phyloP scores from a whole-genome alignment of 2,113 vertebrate genomes.

The Diphyllodes magnificus region DNA sequence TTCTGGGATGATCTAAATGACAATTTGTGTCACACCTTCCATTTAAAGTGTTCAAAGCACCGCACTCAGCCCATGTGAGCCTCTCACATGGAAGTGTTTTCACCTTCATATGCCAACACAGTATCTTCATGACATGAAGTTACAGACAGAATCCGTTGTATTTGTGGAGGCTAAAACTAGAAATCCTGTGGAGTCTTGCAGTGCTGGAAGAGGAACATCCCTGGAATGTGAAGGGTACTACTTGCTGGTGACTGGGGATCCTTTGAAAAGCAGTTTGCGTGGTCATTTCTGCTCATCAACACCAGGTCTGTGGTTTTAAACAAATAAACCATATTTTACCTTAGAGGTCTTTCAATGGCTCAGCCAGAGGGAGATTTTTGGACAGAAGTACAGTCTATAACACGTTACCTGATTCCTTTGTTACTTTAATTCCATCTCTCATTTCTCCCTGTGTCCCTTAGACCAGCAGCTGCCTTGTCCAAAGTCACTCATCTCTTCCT shows the following conservation, averaged over 20 bases:
- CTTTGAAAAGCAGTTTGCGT: background rate
- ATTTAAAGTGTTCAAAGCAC: background rate
- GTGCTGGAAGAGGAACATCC: background rate
- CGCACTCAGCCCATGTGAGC: fast-evolving
- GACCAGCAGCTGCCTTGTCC: background rate
- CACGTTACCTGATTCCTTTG: background rate
- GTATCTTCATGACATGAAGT: background rate
- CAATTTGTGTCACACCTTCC: background rate
- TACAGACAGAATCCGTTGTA: background rate
- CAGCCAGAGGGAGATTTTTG: background rate
- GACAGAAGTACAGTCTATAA: background rate
- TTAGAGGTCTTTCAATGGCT: background rate
- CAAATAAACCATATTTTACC: background rate
- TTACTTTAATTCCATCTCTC: background rate
- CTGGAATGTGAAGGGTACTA: background rate
- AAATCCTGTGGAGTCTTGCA: background rate
- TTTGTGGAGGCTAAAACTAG: background rate
- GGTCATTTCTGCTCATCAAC: background rate
- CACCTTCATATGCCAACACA: background rate
- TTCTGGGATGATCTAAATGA: background rate
- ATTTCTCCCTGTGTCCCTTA: background rate
- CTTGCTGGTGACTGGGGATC: background rate
- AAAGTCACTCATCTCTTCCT: background rate
- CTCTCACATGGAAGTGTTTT: background rate
- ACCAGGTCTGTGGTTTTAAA: background rate